phyloP scores from a whole-genome alignment of 2,113 vertebrate genomes.

The Mirza zaza region DNA sequence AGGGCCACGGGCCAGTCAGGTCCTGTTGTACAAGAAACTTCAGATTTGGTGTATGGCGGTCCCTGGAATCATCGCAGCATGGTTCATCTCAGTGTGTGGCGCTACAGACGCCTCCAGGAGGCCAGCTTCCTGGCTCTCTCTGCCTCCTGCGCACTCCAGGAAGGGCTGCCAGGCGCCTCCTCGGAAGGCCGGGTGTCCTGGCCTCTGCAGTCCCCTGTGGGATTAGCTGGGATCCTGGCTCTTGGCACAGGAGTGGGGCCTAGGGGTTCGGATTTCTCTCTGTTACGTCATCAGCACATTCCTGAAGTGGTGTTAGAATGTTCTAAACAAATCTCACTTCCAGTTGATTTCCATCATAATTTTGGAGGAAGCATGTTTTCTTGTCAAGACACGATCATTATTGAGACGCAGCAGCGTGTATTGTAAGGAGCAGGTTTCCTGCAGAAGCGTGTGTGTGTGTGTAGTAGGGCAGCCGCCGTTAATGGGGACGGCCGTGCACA shows the following conservation, averaged over 20 bases:
- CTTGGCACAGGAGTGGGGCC: neutral
- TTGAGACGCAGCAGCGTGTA: neutral
- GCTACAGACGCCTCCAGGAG: neutral
- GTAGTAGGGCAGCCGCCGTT: accelerated
- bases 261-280: neutral
- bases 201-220: neutral
- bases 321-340: constrained; percentile 5
- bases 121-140: accelerated
- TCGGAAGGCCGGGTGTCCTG: neutral
- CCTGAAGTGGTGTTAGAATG: neutral
- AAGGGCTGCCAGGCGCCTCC: no score
- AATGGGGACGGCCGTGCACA: accelerated
- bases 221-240: neutral
- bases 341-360: neutral
- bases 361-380: neutral
- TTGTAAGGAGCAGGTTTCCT: neutral
- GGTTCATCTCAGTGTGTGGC: accelerated
- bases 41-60: accelerated
- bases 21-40: no score
- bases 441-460: neutral
- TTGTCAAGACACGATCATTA: neutral
- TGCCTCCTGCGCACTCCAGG: neutral
- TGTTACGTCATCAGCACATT: neutral
- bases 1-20: neutral
- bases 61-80: accelerated